Percentiles rank a stretch among this genome's conserved stretches.
Evolutionary conservation across 1,140 invertebrate species (phyloP).

Genomic region (Phymastichus coffea): DNA sequence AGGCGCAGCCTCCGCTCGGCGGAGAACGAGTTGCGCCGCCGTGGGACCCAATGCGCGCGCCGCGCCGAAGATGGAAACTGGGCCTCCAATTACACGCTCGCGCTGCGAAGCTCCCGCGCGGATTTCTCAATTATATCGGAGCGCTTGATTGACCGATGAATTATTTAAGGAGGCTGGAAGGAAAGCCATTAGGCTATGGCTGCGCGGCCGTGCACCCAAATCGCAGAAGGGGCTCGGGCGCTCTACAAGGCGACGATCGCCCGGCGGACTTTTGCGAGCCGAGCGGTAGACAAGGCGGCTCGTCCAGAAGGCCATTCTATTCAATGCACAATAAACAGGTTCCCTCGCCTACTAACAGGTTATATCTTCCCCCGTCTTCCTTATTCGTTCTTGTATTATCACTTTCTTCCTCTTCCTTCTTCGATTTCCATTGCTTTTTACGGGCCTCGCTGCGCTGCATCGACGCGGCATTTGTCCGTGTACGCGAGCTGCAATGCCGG

Average conservation of each 20-base stretch:
- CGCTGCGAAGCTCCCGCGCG: neutral
- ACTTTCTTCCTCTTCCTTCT: slow-evolving; percentile 26
- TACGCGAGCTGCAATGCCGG: neutral
- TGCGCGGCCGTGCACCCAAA: too few species aligned
- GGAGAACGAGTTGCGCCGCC: too few species aligned
- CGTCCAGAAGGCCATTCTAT: slow-evolving; percentile 26
- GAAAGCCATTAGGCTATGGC: too few species aligned
- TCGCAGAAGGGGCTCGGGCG: too few species aligned
- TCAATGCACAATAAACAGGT: slow-evolving; percentile 29
- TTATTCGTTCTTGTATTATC: slow-evolving; percentile 18
- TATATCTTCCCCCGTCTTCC: neutral
- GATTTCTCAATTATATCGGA: slow-evolving; percentile 23
- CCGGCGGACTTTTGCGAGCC: neutral
- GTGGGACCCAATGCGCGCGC: slow-evolving; percentile 13
- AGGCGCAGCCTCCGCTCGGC: too few species aligned
- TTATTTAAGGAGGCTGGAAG: slow-evolving; percentile 1
- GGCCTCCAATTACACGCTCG: slow-evolving; percentile 25
- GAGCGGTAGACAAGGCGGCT: neutral
- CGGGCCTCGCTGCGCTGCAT: neutral
- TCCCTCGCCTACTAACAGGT: slow-evolving; percentile 21
- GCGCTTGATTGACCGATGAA: slow-evolving; percentile 18
- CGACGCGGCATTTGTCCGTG: neutral
- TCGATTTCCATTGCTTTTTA: slow-evolving; percentile 23
- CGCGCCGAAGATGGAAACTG: slow-evolving; percentile 23
- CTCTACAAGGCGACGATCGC: neutral